phyloP scores from a whole-genome alignment of 2,797 vertebrate genomes.

The Chelidonichthys spinosus region DNA sequence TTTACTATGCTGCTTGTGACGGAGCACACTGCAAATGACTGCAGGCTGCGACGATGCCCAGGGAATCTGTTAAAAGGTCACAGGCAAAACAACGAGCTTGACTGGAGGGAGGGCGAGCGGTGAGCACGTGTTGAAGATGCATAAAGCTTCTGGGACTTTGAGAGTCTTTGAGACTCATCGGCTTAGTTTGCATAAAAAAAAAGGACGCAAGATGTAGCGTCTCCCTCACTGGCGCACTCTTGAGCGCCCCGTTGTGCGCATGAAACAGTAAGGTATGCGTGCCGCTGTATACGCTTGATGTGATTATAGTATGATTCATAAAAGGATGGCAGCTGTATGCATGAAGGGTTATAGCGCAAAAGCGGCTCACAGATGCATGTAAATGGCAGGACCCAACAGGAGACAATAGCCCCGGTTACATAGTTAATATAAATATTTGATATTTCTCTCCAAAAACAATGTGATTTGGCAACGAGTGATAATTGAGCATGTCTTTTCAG shows the following conservation, averaged over 20 bases:
- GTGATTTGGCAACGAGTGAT: conserved; percentile 51
- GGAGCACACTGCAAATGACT: conserved; percentile 76
- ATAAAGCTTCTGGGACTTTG: conserved; percentile 56
- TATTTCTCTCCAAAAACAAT: conserved; percentile 39
- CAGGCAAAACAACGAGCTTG: conserved; percentile 73
- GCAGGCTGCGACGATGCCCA: conserved; percentile 72
- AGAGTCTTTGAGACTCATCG: conserved; percentile 51
- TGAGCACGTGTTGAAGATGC: conserved; percentile 71
- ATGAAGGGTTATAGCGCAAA: conserved; percentile 46
- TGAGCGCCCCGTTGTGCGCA: conserved; percentile 11
- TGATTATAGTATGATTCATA: conserved; percentile 61
- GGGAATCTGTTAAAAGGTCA: conserved; percentile 84
- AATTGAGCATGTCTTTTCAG: conserved; percentile 44
- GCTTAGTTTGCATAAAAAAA: conserved; percentile 46
- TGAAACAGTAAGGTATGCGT: conserved; percentile 16
- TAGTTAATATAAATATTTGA: conserved; percentile 53
- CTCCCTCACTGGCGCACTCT: background rate
- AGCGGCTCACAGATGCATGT: conserved; percentile 58
- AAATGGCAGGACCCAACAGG: conserved; percentile 62
- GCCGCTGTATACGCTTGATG: conserved; percentile 38
- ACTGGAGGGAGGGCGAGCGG: conserved; percentile 75
- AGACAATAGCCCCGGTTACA: conserved; percentile 37
- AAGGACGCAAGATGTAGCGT: conserved; percentile 15
- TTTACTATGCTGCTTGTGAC: conserved; percentile 78
- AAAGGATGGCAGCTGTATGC: conserved; percentile 54